Conservation (phyloP, 2,888 invertebrate genomes). For the Pinctada fucata region DNA sequence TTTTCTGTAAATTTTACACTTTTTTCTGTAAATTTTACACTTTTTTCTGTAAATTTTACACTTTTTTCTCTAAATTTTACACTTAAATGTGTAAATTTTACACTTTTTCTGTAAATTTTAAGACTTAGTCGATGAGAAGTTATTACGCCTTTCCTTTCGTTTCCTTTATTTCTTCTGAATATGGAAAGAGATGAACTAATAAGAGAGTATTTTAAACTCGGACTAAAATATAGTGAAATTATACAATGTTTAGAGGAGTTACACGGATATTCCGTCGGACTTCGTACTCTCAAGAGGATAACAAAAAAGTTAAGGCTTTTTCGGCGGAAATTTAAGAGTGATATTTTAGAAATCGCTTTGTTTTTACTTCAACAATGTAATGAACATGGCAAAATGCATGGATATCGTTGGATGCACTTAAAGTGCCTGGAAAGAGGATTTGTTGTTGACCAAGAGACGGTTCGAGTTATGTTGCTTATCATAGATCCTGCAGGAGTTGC, state of each 20-base stretch:
- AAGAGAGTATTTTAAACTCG: slow-evolving; percentile 7
- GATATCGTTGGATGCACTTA: slow-evolving; percentile 41
- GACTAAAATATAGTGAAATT: slow-evolving; percentile 21
- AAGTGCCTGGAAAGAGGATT: slow-evolving; percentile 31
- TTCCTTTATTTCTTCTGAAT: no score
- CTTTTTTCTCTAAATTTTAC: no score
- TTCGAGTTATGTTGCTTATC: slow-evolving; percentile 21
- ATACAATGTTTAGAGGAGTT: slow-evolving; percentile 22
- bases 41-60: no score
- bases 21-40: no score
- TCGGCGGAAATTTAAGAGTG: no score
- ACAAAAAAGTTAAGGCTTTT: slow-evolving; percentile 8
- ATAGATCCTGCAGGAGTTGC: slow-evolving; percentile 28
- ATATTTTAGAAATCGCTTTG: no score
- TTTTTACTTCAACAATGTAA: no score
- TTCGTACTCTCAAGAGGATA: slow-evolving; percentile 16
- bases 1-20: no score
- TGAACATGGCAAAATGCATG: slow-evolving; percentile 34
- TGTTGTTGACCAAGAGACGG: slow-evolving; percentile 24
- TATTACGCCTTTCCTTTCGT: no score
- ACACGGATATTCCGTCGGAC: slow-evolving; percentile 14
- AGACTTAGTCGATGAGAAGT: no score
- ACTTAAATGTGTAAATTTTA: no score
- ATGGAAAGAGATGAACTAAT: neutral
- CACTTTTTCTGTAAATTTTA: no score